Evolutionary conservation across 2,797 vertebrate species (phyloP).

Genomic region (Microchirus variegatus): DNA sequence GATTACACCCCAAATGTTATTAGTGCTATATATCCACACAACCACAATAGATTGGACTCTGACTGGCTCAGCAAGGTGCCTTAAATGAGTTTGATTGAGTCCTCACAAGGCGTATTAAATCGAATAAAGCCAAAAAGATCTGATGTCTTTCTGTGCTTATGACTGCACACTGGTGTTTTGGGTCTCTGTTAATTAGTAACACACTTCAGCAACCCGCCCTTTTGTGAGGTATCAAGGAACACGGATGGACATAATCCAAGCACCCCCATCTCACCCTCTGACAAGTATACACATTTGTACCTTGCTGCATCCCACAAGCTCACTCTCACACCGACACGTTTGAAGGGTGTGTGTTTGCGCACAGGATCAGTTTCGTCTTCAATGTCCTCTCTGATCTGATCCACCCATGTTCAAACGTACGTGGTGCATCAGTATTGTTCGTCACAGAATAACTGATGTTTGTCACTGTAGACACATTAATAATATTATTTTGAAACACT

Average conservation of each 20-base stretch:
- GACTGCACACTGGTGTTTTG: conserved; percentile 52
- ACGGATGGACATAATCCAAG: conserved; percentile 51
- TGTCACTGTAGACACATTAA: no score
- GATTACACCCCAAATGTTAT: conserved; percentile 89
- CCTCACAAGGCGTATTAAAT: conserved; percentile 49
- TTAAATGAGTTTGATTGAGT: conserved; percentile 73
- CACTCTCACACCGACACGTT: no score
- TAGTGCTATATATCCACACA: conserved; percentile 80
- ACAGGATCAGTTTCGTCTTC: no score
- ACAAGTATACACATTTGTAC: conserved; percentile 10
- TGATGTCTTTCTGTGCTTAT: conserved; percentile 65
- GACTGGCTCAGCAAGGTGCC: conserved; percentile 77
- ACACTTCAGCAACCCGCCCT: conserved; percentile 62
- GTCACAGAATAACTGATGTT: no score
- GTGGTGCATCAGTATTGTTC: no score
- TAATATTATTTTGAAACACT: no score
- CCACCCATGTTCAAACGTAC: no score
- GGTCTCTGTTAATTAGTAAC: conserved; percentile 68
- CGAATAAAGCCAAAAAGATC: conserved; percentile 48
- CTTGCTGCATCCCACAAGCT: conserved; percentile 23
- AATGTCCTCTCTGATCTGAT: no score
- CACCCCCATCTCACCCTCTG: background rate
- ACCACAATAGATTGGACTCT: conserved; percentile 65
- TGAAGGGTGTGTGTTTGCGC: no score
- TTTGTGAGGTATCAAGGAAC: conserved; percentile 47